Evolutionary conservation across 2,113 vertebrate genomes (phyloP).

Genomic region (Platichthys stellatus): DNA sequence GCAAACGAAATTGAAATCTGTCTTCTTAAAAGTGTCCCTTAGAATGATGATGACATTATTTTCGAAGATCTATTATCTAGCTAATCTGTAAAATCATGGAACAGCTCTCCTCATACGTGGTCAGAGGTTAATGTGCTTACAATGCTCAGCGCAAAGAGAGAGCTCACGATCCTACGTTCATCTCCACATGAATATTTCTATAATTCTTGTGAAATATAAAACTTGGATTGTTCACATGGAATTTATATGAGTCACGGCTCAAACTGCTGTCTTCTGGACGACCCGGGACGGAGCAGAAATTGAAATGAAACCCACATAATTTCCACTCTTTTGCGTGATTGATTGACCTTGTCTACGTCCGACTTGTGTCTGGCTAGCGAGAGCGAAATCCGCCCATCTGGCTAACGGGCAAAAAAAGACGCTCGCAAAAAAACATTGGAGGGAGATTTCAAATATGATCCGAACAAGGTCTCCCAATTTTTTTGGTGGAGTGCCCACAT

Average conservation of each 20-base stretch:
- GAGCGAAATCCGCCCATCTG: slow-evolving; percentile 59
- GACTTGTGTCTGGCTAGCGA: slow-evolving; percentile 29
- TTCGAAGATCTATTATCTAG: not conserved
- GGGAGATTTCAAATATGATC: slow-evolving; percentile 57
- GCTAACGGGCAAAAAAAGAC: slow-evolving; percentile 24
- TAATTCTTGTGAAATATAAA: slow-evolving; percentile 20
- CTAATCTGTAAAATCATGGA: slow-evolving; percentile 11
- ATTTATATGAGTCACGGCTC: slow-evolving; percentile 44
- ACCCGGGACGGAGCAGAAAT: slow-evolving; percentile 30
- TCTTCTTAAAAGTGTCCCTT: slow-evolving; percentile 33
- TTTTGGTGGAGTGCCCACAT: slow-evolving; percentile 71
- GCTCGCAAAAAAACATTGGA: slow-evolving; percentile 57
- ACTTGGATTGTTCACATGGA: slow-evolving; percentile 32
- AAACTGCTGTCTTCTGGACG: slow-evolving; percentile 49
- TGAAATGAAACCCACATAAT: slow-evolving; percentile 47
- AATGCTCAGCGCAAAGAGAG: not conserved
- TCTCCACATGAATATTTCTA: slow-evolving; percentile 20
- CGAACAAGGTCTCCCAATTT: slow-evolving; percentile 58
- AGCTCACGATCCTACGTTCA: not conserved
- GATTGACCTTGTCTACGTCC: slow-evolving; percentile 47
- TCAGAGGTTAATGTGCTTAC: slow-evolving; percentile 12
- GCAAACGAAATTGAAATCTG: slow-evolving; percentile 37
- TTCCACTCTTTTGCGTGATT: slow-evolving; percentile 18
- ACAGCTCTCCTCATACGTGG: not conserved
- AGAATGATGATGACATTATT: slow-evolving; percentile 33